Conservation (phyloP, 2,113 vertebrate species). For the Typhlomys cinereus region DNA sequence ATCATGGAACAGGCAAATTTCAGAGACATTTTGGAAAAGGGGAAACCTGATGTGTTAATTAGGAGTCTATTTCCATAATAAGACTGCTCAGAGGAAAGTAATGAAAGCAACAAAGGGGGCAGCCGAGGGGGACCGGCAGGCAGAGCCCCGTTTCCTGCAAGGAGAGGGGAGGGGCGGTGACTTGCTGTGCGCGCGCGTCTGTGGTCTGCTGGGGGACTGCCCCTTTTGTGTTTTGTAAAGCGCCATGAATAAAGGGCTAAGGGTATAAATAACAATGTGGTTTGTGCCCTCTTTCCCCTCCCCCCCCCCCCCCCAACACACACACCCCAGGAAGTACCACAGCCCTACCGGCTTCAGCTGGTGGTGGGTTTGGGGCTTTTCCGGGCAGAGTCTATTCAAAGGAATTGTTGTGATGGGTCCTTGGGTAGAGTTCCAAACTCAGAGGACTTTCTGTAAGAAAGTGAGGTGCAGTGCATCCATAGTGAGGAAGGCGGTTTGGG, state of each 20-base stretch:
- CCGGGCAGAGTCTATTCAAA: neutral
- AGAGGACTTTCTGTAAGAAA: neutral
- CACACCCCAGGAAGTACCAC: conserved; percentile 54
- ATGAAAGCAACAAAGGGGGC: conserved; percentile 47
- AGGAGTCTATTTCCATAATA: conserved; percentile 61
- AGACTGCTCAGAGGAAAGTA: conserved; percentile 54
- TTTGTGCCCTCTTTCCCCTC: conserved; percentile 59
- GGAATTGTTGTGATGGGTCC: neutral
- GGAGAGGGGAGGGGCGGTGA: neutral
- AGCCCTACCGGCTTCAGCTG: conserved; percentile 17
- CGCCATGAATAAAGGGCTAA: conserved; percentile 42
- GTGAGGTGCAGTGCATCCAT: neutral
- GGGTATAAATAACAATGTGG: conserved; percentile 61
- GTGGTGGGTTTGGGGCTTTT: conserved; percentile 23
- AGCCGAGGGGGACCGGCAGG: neutral
- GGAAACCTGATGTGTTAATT: conserved; percentile 73
- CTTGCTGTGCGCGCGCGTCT: neutral
- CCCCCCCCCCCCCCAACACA: too few species aligned
- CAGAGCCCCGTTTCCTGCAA: neutral
- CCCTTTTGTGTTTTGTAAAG: conserved; percentile 62
- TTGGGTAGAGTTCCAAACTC: neutral
- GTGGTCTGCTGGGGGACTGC: conserved; percentile 52
- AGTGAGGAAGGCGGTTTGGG: fast-evolving
- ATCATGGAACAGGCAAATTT: conserved; percentile 28
- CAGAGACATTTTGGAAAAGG: conserved; percentile 61